These are phyloP conservation scores for Dynastes tityus DNA, from an alignment of 2,888 invertebrate species.

Conservation along the genomic window DNA sequence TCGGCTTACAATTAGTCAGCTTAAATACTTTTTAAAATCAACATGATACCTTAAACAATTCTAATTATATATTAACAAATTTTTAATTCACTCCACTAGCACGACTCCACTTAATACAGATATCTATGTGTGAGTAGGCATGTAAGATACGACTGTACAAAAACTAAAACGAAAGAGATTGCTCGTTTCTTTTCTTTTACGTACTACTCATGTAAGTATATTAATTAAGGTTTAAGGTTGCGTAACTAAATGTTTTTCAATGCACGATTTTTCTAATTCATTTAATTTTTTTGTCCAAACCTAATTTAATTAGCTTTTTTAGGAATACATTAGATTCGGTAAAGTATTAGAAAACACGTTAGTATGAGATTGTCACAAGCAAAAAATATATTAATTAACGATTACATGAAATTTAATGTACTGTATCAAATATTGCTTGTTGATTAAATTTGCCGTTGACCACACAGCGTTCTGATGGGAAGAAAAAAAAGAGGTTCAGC, in stretches of 20 bases:
- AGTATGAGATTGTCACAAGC: background rate
- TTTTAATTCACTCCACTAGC: background rate
- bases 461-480: background rate
- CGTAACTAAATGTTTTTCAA: conserved; percentile 1
- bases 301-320: conserved; percentile 10
- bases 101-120: background rate
- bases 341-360: background rate
- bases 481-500: background rate
- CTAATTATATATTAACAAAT: no score
- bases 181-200: background rate
- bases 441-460: conserved; percentile 8
- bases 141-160: background rate
- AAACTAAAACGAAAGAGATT: conserved; percentile 1
- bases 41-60: no score
- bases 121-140: conserved; percentile 3
- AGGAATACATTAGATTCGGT: background rate
- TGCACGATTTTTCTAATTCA: background rate
- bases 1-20: no score
- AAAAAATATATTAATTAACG: conserved; percentile 25
- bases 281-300: background rate
- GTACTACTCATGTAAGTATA: background rate
- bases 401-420: conserved; percentile 18
- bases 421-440: conserved; percentile 10
- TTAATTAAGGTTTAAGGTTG: conserved; percentile 1
- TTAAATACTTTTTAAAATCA: no score